Conservation (phyloP, 2,113 vertebrate genomes). For the Sclerurus mexicanus region DNA sequence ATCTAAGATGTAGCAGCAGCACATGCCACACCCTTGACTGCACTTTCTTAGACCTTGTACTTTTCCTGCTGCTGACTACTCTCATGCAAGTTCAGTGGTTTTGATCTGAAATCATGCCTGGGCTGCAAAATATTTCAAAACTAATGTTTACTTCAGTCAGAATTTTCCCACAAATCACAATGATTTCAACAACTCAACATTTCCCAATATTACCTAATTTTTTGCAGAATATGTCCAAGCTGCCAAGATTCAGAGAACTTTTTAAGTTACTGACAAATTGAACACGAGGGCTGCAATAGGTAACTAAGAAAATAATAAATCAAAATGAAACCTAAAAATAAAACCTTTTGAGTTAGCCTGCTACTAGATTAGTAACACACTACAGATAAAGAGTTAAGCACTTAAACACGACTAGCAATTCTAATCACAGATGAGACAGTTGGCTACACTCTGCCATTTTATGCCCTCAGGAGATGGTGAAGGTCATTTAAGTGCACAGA, state of each 20-base stretch:
- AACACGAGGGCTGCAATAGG: background rate
- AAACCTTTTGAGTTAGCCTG: background rate
- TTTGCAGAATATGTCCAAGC: background rate
- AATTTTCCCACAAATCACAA: background rate
- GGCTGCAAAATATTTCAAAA: constrained; percentile 5
- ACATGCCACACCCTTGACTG: background rate
- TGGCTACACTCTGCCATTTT: constrained; percentile 33
- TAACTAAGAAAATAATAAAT: too few relatives aligned
- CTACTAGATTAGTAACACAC: background rate
- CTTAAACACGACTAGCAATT: background rate
- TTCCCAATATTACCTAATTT: background rate
- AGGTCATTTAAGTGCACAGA: constrained; percentile 46
- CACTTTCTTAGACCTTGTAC: background rate
- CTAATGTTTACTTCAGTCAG: background rate
- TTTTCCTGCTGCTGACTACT: background rate
- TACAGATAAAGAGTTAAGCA: background rate
- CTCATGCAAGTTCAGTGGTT: background rate
- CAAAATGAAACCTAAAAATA: background rate
- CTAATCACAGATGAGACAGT: constrained; percentile 18
- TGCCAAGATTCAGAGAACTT: background rate
- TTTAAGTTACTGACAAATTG: background rate
- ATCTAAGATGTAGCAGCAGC: background rate
- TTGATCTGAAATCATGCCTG: background rate
- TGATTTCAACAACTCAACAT: background rate
- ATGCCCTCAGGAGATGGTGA: background rate